Percentiles rank a stretch among this genome's conserved stretches.
These are phyloP conservation scores for Meloidogyne hapla DNA, from an alignment of 1,140 invertebrate genomes.

Conservation along the genomic window DNA sequence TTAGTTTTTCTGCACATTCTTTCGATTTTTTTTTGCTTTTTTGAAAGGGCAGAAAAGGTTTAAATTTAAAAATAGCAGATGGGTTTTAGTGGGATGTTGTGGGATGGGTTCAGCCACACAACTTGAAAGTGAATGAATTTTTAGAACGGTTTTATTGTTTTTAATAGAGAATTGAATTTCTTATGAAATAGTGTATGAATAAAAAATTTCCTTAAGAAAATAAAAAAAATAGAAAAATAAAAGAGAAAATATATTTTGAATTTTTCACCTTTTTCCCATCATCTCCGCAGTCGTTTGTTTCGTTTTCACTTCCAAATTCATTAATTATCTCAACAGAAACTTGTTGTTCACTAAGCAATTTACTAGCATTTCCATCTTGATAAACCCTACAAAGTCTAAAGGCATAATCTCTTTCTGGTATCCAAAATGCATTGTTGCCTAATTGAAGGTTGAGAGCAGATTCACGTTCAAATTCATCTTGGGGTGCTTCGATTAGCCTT, in stretches of 20 bases:
- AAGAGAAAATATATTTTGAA: no score
- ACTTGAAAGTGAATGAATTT: no score
- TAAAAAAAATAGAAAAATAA: no score
- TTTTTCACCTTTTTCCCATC: not conserved
- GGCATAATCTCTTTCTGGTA: not conserved
- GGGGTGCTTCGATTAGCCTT: slow-evolving; percentile 11
- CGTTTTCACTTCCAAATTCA: not conserved
- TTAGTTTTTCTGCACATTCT: not conserved
- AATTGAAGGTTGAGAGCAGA: slow-evolving; percentile 1
- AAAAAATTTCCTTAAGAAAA: no score
- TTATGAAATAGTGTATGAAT: no score
- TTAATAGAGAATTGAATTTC: no score
- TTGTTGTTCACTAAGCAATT: not conserved
- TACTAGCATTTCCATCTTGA: not conserved
- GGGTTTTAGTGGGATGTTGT: no score
- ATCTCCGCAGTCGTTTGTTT: not conserved
- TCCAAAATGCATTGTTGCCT: slow-evolving; percentile 19
- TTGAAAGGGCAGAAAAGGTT: not conserved
- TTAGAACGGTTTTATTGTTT: not conserved
- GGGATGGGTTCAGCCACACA: not conserved
- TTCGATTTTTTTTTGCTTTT: not conserved
- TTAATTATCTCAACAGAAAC: not conserved
- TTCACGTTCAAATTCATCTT: slow-evolving; percentile 25
- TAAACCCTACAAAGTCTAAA: slow-evolving; percentile 8
- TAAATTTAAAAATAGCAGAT: no score